Evolutionary conservation across 2,113 vertebrate genomes (phyloP), one percentile per base, ranked within the genome.

Genomic region (Scomber japonicus): DNA sequence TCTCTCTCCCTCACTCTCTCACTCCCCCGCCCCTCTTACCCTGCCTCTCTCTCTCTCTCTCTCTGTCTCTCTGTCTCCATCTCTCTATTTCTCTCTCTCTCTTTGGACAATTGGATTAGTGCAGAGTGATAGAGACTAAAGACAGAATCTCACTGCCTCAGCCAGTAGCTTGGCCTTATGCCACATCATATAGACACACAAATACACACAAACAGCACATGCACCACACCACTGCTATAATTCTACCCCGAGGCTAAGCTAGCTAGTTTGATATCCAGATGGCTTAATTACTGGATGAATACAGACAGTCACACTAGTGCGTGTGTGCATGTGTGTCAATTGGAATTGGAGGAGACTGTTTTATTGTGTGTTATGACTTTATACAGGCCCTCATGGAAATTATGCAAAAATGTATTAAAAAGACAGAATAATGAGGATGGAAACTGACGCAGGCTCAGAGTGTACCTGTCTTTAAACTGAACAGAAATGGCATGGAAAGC

Each of bases 61-160:
- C 54, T 46, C 24, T 66, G 16, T 48, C 15, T 21, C 64, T 44
- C 53, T 57, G 31, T 19, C n/a, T 55, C 56, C 13, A 44, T 51
- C 48, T 4, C 24, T 17, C 62, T 7, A 27, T 19, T 7, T 3
- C 30, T 54, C 65, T 65, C 60, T 44, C 59, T 63, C 75, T 76
- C 73, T 80, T 59, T 85, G 59, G 55, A 92, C 88, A 85, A 88
- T 90, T 92, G 92, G 90, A 93, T 93, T 93, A 92, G 87, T 85
- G 84, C 71, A 72, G 82, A 90, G 81, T 89, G 89, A 92, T 87
- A 80, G 89, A 87, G 84, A 92, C 71, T 85, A 91, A 83, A 88
- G 76, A 87, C 86, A 91, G 82, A 88, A 87, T 90, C 81, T 89
- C 84, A 78, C 84, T 77, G 60, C 76, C 75, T 83, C 87, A 88